Evolutionary conservation across 2,797 vertebrate species (phyloP), one percentile per base, ranked within the genome.

Genomic region (Clarias laeviceps): DNA sequence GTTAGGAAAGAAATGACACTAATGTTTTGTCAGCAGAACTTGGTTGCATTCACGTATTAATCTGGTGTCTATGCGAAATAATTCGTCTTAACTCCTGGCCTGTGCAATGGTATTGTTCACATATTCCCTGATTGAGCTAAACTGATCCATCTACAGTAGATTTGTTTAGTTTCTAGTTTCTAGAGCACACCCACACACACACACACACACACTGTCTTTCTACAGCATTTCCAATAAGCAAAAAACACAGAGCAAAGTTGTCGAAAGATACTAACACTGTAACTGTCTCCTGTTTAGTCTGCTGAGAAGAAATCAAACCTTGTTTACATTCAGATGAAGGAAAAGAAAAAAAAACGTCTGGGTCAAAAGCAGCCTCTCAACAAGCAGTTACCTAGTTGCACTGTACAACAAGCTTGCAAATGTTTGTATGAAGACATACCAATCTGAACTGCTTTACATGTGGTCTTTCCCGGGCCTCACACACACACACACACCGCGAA

Each of bases 381-480:
- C 84, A 59, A 86, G 78, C 73, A 82, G 83, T 81, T 87, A 83
- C 74, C 70, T 61, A 78, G 77, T 84, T 86, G 82, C 82, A 84
- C 59, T 78, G 57, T 78, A 77, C 73, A 83, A 54, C 84, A 65
- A 82, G 40, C 64, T 79, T 81, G 74, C 85, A 87, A 90, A 90
- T 88, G 86, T 88, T 87, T 90, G 80, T 64, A 84, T 45, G 83
- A 83, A 81, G 62, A 68, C 59, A 74, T 64, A 84, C 82, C 72
- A 82, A 3, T 29, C 83, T 69, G 27, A 68, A 34, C 7, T 68
- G 65, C 29, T 40, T 59, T 69, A 83, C 62, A 86, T 74, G 84
- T 68, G 65, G 73, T 82, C 59, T 82, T 78, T 27, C 54, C 57
- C n/a, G 15, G 32, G 81, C 70, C 82, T 76, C 81, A 87, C 83